Base-by-base conservation (phyloP, 1,140 invertebrate species). In the Zaprionus kolodkinae region DNA sequence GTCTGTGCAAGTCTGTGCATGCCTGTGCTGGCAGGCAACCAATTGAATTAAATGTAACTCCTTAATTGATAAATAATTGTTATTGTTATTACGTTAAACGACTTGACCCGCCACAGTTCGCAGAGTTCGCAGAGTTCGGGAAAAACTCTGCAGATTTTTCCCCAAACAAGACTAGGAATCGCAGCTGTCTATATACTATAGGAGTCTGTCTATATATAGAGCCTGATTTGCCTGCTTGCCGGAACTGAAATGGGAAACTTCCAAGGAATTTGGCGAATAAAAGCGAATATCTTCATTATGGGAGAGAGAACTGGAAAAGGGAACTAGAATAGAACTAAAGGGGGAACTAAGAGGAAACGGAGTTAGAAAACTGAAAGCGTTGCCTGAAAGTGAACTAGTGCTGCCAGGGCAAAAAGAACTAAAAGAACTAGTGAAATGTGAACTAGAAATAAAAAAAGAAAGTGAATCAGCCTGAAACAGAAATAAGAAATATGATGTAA, bases 11-110 rank as follows among this genome's bases (percentile, higher is more conserved):
- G 45, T 50, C 45, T 12, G 45, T 50, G 45, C 45, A 50, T 12
- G 45, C 21, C 45, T 50, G 45, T 50, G 15, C 45, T 21, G 10
- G 17, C 45, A 21, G 43, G 21, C 17, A 63, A 60, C 30, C 64
- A 87, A 88, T 80, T 84, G 60, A 80, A 80, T 88, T 77, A 78
- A 78, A 68, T 85, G 73, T 73, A 68, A 77, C 67, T 68, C 64
- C 73, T 84, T 87, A 87, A 88, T 88, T 88, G 83, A 80, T 84
- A 88, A 87, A 88, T 87, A 83, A 88, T 87, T 83, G 68, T 67
- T 77, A 83, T 77, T 79, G 76, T 82, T 86, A 79, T 82, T 74
- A 65, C 66, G 81, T 86, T 72, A 57, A 85, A 60, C 66, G 63
- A 71, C 55, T 79, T 78, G 71, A 75, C 61, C 54, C 11, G n/a